Evolutionary conservation across 2,797 vertebrate genomes (phyloP), one percentile per base, ranked within the genome.

Genomic region (Hoplostethus atlanticus): DNA sequence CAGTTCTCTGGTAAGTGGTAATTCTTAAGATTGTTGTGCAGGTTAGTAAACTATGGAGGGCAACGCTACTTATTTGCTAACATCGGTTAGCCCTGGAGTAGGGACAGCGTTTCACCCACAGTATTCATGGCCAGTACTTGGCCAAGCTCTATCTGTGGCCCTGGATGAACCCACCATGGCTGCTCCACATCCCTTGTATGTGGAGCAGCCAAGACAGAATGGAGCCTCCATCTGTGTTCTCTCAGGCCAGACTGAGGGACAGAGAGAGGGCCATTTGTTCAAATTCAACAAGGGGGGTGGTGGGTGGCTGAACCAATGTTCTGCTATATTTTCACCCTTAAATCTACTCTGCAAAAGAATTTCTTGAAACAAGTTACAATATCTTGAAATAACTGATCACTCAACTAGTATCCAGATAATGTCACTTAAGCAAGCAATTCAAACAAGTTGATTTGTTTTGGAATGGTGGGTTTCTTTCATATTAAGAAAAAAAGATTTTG

Each of bases 151-250:
- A 53, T 76, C 73, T 3, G 70, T 65, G 76, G 71, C 78, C 77
- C 48, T 46, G 42, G 63, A 62, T 73, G 77, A 88, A 84, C 81
- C 34, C 34, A 36, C 34, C 34, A 6, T 36, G 34, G 34, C 6
- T 36, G 34, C 34, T 47, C 1, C 34, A 62, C 73, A 51, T 71
- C 64, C 73, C 73, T 28, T 56, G 79, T 74, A 86, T 86, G 86
- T 83, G 83, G 89, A 82, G 81, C 79, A 87, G 84, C 88, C 85
- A 85, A 82, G 86, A 87, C 81, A 90, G 86, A 79, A 90, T 79
- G 90, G 74, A 80, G 84, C 71, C 78, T 89, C 94, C 93, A 93
- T 94, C 94, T 94, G 93, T 82, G 86, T 91, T 77, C 89, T 91
- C 92, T 89, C 76, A 80, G 90, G 89, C 85, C 87, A 91, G 76